Evolutionary conservation across 2,888 invertebrate genomes (phyloP), one percentile per base, ranked within the genome.

Genomic region (Ptychoptera albimana): DNA sequence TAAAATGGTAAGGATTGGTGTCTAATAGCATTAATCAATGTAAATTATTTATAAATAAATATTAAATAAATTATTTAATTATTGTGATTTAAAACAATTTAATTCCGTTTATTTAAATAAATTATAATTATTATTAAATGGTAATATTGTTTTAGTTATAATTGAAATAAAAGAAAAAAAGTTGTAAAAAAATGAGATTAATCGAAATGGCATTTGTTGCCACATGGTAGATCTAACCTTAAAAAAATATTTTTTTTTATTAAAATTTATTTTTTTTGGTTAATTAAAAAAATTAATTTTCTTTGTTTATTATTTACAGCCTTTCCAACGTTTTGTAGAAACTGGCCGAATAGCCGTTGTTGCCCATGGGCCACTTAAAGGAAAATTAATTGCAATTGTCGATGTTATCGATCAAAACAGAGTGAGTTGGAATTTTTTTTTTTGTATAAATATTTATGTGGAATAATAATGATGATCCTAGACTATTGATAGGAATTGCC

Each of bases 371-470:
- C 75, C 79, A 47, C 70, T 91, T 59, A 81, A 83, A 65, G 96
- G 96, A 54, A 94, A 94, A 70, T 73, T 97, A 48, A 82, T 87
- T 55, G 78, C 84, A 59, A 92, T 98, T 62, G 92, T 97, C 50
- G 93, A 98, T 66, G 79, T 97, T 57, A 89, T 98, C 59, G 94
- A 98, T 66, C 94, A 96, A 72, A 97, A 92, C 60, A 81, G 92
- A 69, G 81, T 73, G 61, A 71, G 72, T 67, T 30, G 4, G 8
- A 10, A 12, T 38, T 44, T 14, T 5, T 15, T 12, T 36, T 16
- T 32, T 4, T 10, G 30, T 36, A 3, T 30, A 23, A 13, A 9
- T 43, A 39, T 39, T 29, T 29, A 43, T 41, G 15, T 37, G 15
- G 12, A 39, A 9, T 40, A 32, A 8, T 15, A 39, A 35, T 61